Evolutionary conservation across 2,113 vertebrate species (phyloP).

Genomic region (Puffinus mauretanicus): DNA sequence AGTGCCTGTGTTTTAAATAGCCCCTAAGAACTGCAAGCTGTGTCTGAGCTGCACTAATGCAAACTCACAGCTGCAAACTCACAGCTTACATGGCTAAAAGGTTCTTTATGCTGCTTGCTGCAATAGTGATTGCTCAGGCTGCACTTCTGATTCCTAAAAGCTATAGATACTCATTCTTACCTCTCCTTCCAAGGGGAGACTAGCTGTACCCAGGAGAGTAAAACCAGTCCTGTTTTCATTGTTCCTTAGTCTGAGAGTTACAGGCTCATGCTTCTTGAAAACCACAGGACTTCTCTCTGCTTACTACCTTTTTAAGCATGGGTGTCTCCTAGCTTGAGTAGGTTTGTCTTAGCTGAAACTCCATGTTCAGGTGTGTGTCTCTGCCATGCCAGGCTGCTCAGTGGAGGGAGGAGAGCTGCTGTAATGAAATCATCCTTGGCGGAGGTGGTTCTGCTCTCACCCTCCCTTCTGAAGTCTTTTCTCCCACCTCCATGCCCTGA

Average conservation of each 20-base stretch:
- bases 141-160: neutral
- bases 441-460: neutral
- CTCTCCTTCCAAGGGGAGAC: neutral
- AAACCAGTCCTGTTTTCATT: neutral
- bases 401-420: neutral
- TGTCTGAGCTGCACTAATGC: neutral
- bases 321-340: neutral
- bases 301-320: neutral
- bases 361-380: accelerated
- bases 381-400: neutral
- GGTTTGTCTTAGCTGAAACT: neutral
- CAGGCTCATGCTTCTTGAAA: neutral
- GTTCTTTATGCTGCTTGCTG: neutral
- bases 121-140: neutral
- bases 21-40: neutral
- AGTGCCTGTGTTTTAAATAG: neutral
- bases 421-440: constrained; percentile 20
- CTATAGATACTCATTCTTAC: accelerated
- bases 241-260: neutral
- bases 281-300: neutral
- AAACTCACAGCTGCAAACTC: neutral
- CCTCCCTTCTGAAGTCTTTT: constrained; percentile 8
- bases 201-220: neutral
- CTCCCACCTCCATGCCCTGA: neutral
- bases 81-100: accelerated